Base-by-base conservation (phyloP, 2,888 invertebrate genomes). In the Campoletis raptor region DNA sequence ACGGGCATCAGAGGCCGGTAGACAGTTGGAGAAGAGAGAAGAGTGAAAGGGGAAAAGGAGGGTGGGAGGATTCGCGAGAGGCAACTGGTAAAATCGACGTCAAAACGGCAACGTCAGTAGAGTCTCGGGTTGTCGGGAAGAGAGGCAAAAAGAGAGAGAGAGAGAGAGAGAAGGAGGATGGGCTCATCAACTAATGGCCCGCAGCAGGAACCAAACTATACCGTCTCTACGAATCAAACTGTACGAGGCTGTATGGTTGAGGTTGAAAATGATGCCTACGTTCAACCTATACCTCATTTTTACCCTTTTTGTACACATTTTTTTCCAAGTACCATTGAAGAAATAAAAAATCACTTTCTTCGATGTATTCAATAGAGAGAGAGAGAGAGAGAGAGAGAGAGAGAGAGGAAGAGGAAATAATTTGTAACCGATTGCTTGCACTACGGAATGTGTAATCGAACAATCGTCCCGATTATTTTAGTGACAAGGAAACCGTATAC, bases 161-260 rank as follows among this genome's bases (percentile, higher is more conserved):
- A 72, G 70, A 66, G 73, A 85, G 69, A 30, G 89, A 87, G 90
- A 87, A 89, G 90, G 90, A 91, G 89, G 86, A 89, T 87, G 89
- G 93, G 92, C 94, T 94, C 94, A 94, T 94, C 94, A 94, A 94
- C 94, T 94, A 94, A 94, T 94, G 94, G 94, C 92, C 94, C 94
- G 92, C 91, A 93, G 93, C 93, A 67, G 93, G 93, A 94, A 93
- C 93, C 92, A 91, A 93, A 92, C 92, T 92, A 89, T 80, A 80
- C 77, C 64, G 48, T 45, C 69, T 79, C 64, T 80, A 45, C 76
- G 80, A 80, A 80, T 80, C 70, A 57, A 80, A 81, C 80, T 61
- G 69, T 54, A 54, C 77, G 81, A 78, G 54, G 57, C 72, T 61
- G 61, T 21, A 61, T 30, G 61, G 15, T 66, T 76, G 73, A 80